These are phyloP conservation scores for Apocrypta bakeri DNA, from an alignment of 1,140 invertebrate species.

Conservation along the genomic window DNA sequence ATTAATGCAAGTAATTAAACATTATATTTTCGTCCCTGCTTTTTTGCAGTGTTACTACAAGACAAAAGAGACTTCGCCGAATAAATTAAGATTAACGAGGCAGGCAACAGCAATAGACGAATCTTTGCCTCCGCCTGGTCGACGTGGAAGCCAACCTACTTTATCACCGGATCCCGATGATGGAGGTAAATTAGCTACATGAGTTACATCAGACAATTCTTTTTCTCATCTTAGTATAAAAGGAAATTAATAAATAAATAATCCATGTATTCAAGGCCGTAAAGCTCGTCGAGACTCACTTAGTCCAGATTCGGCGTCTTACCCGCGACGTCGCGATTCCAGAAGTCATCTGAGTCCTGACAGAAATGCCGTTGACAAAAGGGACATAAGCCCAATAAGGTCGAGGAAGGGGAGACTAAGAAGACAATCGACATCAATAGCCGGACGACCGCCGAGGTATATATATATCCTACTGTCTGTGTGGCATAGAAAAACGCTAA, in stretches of 20 bases:
- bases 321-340: constrained; percentile 80
- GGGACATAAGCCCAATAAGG: constrained; percentile 82
- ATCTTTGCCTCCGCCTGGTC: constrained; percentile 81
- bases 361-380: constrained; percentile 78
- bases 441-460: constrained; percentile 72
- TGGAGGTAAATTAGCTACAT: constrained; percentile 67
- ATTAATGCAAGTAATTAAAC: neutral
- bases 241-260: no score
- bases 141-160: constrained; percentile 86
- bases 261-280: constrained; percentile 75
- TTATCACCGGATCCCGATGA: constrained; percentile 84
- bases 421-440: constrained; percentile 87
- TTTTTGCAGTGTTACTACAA: constrained; percentile 70
- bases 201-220: no score
- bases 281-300: constrained; percentile 88
- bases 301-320: constrained; percentile 89
- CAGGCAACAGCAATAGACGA: constrained; percentile 93
- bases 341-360: constrained; percentile 87
- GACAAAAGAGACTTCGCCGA: constrained; percentile 77
- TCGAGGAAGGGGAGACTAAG: constrained; percentile 80
- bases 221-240: no score
- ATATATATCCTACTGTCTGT: no score
- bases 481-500: no score
- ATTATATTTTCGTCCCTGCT: neutral
- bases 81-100: constrained; percentile 83